These are phyloP conservation scores for Aleadryas rufinucha DNA, from an alignment of 2,113 vertebrate genomes.

Conservation along the genomic window DNA sequence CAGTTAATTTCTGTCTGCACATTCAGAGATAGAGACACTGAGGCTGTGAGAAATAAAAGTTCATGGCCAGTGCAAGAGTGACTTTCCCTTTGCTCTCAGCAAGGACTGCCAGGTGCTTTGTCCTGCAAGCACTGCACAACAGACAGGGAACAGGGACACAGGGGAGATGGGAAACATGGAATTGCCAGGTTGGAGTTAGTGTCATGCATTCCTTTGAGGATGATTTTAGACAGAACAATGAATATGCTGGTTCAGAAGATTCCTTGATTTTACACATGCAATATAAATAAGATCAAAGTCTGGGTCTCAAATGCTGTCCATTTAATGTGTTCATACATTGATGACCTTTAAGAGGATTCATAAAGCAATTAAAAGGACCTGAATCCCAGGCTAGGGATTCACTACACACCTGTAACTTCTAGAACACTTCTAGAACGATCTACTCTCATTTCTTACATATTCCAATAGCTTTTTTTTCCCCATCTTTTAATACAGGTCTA, in stretches of 20 bases:
- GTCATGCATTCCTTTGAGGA: not conserved
- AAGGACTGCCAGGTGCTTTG: not conserved
- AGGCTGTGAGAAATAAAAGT: not conserved
- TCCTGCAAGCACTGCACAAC: not conserved
- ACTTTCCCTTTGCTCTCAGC: not conserved
- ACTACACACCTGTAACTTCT: not conserved
- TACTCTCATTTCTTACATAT: not conserved
- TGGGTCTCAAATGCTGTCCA: not conserved
- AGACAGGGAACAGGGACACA: not conserved
- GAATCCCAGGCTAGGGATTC: not conserved
- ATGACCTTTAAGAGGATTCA: not conserved
- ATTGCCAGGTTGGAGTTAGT: not conserved
- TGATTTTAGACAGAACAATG: not conserved
- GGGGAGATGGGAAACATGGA: rapidly evolving
- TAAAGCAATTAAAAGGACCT: not conserved
- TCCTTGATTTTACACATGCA: not conserved
- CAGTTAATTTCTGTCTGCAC: not conserved
- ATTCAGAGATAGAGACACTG: not conserved
- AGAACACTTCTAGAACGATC: not conserved
- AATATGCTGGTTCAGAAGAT: not conserved
- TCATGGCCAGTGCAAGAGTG: not conserved
- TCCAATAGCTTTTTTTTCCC: not conserved
- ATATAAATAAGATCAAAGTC: not conserved
- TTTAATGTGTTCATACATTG: not conserved
- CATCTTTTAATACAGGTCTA: constrained; percentile 76